Conservation (phyloP, 23 tunicate species). For the Styela clava region DNA sequence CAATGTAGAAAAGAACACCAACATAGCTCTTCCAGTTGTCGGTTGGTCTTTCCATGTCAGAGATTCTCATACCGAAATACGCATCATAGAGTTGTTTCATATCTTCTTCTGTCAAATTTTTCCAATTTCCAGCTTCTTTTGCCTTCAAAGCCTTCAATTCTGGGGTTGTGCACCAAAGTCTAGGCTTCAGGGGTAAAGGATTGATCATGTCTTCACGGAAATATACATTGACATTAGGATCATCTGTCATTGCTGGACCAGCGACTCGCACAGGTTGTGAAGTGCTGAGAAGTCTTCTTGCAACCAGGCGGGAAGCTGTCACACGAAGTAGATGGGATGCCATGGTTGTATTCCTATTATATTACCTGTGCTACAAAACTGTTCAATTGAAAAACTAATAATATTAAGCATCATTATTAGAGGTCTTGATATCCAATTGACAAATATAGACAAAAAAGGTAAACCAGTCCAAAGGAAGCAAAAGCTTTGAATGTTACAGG, state of each 20-base stretch:
- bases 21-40: constrained; percentile 64
- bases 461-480: no score
- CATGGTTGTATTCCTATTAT: constrained; percentile 1
- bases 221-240: constrained; percentile 50
- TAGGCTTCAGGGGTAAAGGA: constrained; percentile 69
- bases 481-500: no score
- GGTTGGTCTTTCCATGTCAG: constrained; percentile 60
- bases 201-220: constrained; percentile 63
- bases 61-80: constrained; percentile 82
- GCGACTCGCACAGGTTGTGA: background rate
- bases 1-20: constrained; percentile 26
- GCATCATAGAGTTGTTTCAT: constrained; percentile 77
- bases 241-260: constrained; percentile 30
- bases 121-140: constrained; percentile 82
- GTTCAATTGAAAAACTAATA: no score
- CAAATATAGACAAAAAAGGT: no score
- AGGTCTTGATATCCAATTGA: no score
- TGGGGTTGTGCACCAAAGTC: constrained; percentile 35
- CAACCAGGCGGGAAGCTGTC: background rate
- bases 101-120: constrained; percentile 58
- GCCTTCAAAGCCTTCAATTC: constrained; percentile 80
- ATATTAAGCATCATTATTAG: no score
- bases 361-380: no score
- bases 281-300: constrained; percentile 11
- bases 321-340: constrained; percentile 12